A percentile compares a stretch with the other conserved stretches of the same genome.
These are phyloP conservation scores for Drosophila sordidula DNA, from an alignment of 2,888 invertebrate genomes.

Conservation along the genomic window DNA sequence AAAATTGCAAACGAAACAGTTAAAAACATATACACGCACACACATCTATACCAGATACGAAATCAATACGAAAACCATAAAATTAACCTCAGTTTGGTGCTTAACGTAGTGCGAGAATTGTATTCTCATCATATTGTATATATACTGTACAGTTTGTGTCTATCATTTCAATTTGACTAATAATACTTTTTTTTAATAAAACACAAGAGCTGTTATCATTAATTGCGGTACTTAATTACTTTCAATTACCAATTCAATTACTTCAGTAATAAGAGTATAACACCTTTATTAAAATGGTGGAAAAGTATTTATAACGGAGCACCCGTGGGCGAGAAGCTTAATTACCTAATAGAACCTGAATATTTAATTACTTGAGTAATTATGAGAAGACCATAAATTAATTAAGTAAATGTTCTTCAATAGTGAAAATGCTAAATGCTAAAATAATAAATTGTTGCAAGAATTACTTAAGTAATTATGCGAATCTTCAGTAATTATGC, in stretches of 20 bases:
- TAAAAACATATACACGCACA: conserved; percentile 16
- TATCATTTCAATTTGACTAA: conserved; percentile 32
- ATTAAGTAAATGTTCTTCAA: not conserved
- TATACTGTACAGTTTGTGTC: conserved; percentile 30
- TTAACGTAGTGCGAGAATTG: conserved; percentile 77
- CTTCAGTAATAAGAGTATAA: not conserved
- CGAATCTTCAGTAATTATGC: not conserved
- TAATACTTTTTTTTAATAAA: conserved; percentile 7
- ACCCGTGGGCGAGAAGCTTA: not conserved
- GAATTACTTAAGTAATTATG: conserved; percentile 4
- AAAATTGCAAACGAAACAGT: conserved; percentile 33
- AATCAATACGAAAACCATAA: conserved; percentile 15
- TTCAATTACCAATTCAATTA: conserved; percentile 23
- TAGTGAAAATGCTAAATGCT: not conserved
- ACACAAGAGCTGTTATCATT: conserved; percentile 2
- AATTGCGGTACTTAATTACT: conserved; percentile 14
- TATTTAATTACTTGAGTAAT: conserved; percentile 1
- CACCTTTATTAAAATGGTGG: not conserved
- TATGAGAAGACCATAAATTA: not conserved
- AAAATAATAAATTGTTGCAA: too few relatives aligned
- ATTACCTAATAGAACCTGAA: not conserved
- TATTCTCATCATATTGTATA: conserved; percentile 67
- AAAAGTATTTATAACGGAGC: not conserved
- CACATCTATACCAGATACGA: conserved; percentile 11
- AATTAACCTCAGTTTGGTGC: conserved; percentile 63